Conservation (phyloP, 2,113 vertebrate genomes). For the Fulica atra region DNA sequence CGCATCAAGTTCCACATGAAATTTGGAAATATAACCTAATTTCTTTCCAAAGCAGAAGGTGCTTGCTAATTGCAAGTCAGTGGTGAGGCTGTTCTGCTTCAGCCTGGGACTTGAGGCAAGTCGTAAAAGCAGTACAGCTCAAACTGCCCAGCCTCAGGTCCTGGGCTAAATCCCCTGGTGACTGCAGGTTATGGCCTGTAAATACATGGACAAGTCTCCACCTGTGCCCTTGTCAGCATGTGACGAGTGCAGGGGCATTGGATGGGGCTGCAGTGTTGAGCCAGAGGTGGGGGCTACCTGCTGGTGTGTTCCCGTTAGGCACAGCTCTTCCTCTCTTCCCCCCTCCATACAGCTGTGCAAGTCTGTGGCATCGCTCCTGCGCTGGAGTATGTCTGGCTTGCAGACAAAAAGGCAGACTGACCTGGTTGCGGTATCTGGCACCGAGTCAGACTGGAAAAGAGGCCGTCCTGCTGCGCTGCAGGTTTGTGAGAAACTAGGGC, state of each 20-base stretch:
- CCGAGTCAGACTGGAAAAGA: neutral
- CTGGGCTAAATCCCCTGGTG: neutral
- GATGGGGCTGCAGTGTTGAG: neutral
- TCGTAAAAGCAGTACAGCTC: fast-evolving
- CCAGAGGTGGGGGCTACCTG: neutral
- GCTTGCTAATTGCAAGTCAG: neutral
- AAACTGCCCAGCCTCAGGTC: neutral
- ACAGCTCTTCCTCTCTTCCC: neutral
- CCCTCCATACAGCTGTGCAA: fast-evolving
- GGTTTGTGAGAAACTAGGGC: neutral
- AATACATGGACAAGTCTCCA: neutral
- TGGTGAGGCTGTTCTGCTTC: neutral
- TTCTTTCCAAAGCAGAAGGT: neutral
- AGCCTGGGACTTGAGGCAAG: neutral
- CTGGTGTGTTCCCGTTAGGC: neutral
- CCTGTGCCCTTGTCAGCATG: neutral
- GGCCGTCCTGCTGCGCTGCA: neutral
- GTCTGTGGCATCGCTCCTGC: neutral
- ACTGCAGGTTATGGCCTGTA: neutral
- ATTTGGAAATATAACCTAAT: neutral
- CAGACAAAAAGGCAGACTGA: neutral
- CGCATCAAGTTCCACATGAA: neutral
- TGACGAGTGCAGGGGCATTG: neutral
- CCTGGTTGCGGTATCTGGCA: neutral
- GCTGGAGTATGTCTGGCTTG: neutral